Base-by-base conservation (phyloP, 2,797 vertebrate species). In the Thunnus albacares region DNA sequence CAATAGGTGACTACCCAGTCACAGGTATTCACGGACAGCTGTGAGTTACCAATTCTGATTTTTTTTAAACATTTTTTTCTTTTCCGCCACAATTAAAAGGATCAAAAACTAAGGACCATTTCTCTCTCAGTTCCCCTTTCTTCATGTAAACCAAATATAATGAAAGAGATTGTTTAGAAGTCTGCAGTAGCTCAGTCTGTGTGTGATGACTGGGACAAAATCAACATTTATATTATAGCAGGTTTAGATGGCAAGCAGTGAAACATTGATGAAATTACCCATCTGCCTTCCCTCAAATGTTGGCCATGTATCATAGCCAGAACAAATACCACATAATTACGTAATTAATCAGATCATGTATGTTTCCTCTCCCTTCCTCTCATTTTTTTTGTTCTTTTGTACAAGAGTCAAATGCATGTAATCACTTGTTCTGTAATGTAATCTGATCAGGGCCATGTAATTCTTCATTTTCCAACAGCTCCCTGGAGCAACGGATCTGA, bases 391-490 rank as follows among this genome's bases (percentile, higher is more conserved):
- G 49, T 89, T 89, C 86, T 79, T 90, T 87, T 80, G 82, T 88
- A 90, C 91, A 77, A 60, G 87, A 93, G 92, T 92, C 92, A 94
- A 93, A 93, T 67, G 90, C 90, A 87, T 93, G 93, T 93, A 94
- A 93, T 94, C 91, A 88, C 90, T 90, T 93, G 90, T 90, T 92
- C 89, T 83, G 85, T 93, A 93, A 94, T 92, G 88, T 93, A 94
- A 94, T 94, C 91, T 87, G 93, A 94, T 94, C 90, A 94, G 84
- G 87, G 83, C 90, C 89, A 86, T 93, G 90, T 93, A 93, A 94
- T 94, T 94, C 93, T 93, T 94, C 91, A 94, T 94, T 92, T 94
- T 90, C 86, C 93, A 94, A 93, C 91, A 93, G 91, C 90, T 94
- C 93, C 93, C 93, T 87, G 88, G 90, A 94, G 93, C 93, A 88